Evolutionary conservation across 2,113 vertebrate species (phyloP).

Genomic region (Xyrauchen texanus): DNA sequence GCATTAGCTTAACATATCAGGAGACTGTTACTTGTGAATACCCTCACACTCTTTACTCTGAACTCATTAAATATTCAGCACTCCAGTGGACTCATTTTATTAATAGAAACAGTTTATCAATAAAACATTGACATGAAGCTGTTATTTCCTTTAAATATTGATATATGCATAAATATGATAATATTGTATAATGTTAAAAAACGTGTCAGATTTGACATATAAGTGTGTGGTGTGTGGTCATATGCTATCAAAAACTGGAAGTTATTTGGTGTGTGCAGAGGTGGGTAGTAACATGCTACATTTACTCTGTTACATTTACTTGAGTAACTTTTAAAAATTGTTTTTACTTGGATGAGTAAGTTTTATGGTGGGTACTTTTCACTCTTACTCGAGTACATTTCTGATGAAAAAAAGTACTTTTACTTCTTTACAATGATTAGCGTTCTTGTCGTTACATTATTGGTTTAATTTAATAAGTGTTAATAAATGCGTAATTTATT

Average conservation of each 20-base stretch:
- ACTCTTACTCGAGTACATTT: too few species aligned
- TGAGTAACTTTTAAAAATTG: too few species aligned
- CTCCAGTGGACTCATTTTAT: neutral
- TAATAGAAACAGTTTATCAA: conserved; percentile 55
- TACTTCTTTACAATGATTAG: too few species aligned
- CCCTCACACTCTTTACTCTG: neutral
- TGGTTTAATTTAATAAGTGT: too few species aligned
- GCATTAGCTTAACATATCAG: neutral
- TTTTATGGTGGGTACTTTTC: too few species aligned
- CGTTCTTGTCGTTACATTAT: too few species aligned
- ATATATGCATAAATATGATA: conserved; percentile 32
- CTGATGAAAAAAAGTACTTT: too few species aligned
- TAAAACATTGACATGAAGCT: conserved; percentile 58
- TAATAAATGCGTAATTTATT: too few species aligned
- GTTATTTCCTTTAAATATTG: conserved; percentile 54
- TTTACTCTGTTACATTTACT: too few species aligned
- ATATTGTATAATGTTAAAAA: conserved; percentile 33
- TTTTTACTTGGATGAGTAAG: too few species aligned
- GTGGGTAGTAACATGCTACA: too few species aligned
- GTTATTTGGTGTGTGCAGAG: conserved; percentile 56
- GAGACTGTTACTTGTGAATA: neutral
- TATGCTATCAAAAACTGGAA: neutral
- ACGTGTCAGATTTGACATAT: neutral
- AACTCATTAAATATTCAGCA: conserved; percentile 29
- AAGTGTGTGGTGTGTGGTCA: neutral